Evolutionary conservation across 2,797 vertebrate species (phyloP).

Genomic region (Lepilemur septentrionalis): DNA sequence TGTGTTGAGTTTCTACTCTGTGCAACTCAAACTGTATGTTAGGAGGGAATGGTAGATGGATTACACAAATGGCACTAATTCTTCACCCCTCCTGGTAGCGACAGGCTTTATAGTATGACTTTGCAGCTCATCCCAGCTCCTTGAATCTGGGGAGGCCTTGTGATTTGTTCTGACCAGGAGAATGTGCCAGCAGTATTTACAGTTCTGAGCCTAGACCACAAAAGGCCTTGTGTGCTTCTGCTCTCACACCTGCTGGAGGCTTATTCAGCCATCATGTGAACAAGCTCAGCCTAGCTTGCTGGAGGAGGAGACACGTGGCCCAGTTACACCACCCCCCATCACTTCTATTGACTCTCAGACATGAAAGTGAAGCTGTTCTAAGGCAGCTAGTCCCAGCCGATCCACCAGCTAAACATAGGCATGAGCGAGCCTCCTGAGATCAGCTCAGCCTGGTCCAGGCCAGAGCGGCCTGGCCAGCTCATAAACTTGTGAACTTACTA

Average conservation of each 20-base stretch:
- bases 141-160: not conserved
- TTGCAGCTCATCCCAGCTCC: not conserved
- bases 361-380: not conserved
- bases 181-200: not conserved
- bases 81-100: not conserved
- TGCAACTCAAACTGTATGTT: not conserved
- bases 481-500: not conserved
- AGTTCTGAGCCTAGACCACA: not conserved
- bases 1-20: not conserved
- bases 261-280: not conserved
- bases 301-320: not conserved
- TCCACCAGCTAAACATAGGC: not conserved
- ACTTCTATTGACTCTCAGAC: not conserved
- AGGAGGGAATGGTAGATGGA: not conserved
- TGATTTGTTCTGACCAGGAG: not conserved
- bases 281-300: not conserved
- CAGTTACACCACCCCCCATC: not conserved
- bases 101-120: not conserved
- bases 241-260: not conserved
- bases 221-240: not conserved
- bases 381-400: not conserved
- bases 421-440: not conserved
- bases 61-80: not conserved
- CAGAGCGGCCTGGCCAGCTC: not conserved
- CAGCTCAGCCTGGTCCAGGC: not conserved